phyloP scores from a whole-genome alignment of 2,113 vertebrate genomes.

The Garra rufa region DNA sequence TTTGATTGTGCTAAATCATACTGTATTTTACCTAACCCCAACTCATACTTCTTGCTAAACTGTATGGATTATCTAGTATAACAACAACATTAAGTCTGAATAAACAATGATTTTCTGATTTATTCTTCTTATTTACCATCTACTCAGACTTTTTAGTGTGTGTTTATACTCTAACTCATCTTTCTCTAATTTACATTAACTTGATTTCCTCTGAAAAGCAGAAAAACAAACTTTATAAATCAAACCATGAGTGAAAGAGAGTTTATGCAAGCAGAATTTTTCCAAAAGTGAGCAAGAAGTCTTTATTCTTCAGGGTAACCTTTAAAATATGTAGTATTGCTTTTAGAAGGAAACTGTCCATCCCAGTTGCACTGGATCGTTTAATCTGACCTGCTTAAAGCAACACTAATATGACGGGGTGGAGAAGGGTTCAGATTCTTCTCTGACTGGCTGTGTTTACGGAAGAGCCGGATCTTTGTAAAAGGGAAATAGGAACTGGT shows the following conservation, averaged over 20 bases:
- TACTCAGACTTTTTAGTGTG: not conserved
- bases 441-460: constrained; percentile 36
- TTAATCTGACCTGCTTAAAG: constrained; percentile 33
- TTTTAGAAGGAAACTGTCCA: not conserved
- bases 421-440: constrained; percentile 21
- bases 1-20: not conserved
- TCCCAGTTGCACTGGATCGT: not conserved
- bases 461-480: constrained; percentile 40
- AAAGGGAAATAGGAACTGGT: constrained; percentile 36
- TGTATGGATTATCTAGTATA: not conserved
- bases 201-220: not conserved
- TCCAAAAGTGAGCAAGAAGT: not conserved
- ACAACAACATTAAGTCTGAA: not conserved
- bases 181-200: not conserved
- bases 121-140: not conserved
- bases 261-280: not conserved
- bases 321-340: not conserved
- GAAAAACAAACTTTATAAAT: not conserved
- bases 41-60: not conserved
- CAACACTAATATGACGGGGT: constrained; percentile 1
- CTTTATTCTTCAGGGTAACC: not conserved
- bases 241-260: not conserved
- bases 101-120: not conserved
- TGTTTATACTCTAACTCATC: not conserved
- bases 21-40: not conserved